Evolutionary conservation across 1,140 invertebrate species (phyloP).

Genomic region (Neodiprion fabricii): DNA sequence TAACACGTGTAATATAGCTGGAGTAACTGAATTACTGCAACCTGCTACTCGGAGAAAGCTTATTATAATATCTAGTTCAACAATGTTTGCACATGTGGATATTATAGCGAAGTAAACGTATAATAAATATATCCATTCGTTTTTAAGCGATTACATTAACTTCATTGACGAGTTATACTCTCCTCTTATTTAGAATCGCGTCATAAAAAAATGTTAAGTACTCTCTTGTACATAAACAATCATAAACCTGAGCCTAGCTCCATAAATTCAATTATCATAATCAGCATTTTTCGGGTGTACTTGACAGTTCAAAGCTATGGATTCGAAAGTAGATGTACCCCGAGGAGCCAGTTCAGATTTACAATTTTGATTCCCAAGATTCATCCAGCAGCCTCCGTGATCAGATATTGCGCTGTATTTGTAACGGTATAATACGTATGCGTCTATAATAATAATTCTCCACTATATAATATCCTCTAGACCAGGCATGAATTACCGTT

Average conservation of each 20-base stretch:
- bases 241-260: too few species aligned
- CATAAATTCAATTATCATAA: too few species aligned
- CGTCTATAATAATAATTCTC: too few species aligned
- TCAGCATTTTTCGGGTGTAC: background rate
- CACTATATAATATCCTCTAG: too few species aligned
- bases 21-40: too few species aligned
- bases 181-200: too few species aligned
- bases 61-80: background rate
- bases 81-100: background rate
- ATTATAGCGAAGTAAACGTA: background rate
- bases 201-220: too few species aligned
- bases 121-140: background rate
- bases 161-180: too few species aligned
- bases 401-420: background rate
- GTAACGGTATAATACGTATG: too few species aligned
- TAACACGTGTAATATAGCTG: too few species aligned
- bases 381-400: background rate
- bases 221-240: too few species aligned
- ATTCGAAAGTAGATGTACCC: background rate
- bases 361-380: background rate
- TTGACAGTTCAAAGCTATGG: background rate
- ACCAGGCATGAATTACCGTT: background rate
- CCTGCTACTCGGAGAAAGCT: background rate
- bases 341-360: background rate
- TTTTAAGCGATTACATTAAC: background rate